Percentiles rank a stretch among this genome's conserved stretches.
Evolutionary conservation across 2,797 vertebrate genomes (phyloP).

Genomic region (Morus bassanus): DNA sequence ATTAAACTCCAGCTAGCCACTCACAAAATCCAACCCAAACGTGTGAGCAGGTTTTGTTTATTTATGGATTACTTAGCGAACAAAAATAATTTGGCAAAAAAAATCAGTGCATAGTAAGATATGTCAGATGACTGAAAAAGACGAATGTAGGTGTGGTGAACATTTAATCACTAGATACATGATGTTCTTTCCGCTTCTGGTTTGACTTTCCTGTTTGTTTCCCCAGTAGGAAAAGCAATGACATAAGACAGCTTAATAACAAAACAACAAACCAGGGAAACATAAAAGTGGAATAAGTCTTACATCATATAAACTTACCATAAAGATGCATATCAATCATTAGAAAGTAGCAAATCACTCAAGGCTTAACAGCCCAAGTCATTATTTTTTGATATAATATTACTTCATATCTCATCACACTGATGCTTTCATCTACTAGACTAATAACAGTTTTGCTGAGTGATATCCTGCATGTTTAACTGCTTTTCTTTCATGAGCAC

Average conservation of each 20-base stretch:
- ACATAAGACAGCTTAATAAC: background rate
- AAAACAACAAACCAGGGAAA: background rate
- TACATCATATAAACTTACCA: background rate
- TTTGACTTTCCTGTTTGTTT: background rate
- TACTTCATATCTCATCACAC: background rate
- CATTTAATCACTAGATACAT: background rate
- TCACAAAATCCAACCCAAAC: background rate
- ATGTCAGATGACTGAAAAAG: background rate
- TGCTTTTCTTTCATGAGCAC: background rate
- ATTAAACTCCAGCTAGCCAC: background rate
- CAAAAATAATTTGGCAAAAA: background rate
- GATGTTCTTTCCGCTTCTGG: background rate
- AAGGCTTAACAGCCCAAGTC: background rate
- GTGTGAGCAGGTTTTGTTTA: background rate
- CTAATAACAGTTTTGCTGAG: background rate
- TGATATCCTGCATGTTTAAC: background rate
- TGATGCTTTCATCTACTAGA: background rate
- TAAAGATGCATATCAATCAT: background rate
- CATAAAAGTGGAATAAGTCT: background rate
- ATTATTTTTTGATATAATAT: conserved; percentile 9
- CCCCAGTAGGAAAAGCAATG: background rate
- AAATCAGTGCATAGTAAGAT: background rate
- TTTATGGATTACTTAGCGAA: background rate
- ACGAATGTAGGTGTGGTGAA: background rate
- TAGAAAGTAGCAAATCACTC: background rate